Evolutionary conservation across 1,140 invertebrate species (phyloP).

Genomic region (Meloidogyne floridensis): DNA sequence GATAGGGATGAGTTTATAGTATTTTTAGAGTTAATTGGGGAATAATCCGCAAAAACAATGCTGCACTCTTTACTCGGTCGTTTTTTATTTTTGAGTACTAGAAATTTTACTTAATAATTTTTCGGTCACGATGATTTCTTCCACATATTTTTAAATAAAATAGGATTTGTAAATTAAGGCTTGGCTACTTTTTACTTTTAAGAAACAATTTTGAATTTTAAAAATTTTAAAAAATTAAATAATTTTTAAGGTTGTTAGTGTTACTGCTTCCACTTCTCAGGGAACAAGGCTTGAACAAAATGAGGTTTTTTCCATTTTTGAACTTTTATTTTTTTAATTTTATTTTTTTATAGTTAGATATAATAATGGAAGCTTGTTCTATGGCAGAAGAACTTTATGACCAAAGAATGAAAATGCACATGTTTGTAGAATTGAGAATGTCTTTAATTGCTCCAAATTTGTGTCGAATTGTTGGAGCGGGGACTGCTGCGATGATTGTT

Average conservation of each 20-base stretch:
- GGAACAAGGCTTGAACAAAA: slow-evolving; percentile 80
- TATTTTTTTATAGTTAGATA: slow-evolving; percentile 15
- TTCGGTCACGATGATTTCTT: too few relatives aligned
- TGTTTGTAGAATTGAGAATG: slow-evolving; percentile 98
- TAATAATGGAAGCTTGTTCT: slow-evolving; percentile 82
- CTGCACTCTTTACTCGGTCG: too few relatives aligned
- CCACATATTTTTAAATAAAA: too few relatives aligned
- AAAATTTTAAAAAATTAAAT: too few relatives aligned
- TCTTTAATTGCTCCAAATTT: slow-evolving; percentile 97
- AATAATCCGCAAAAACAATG: too few relatives aligned
- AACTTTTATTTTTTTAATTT: not conserved
- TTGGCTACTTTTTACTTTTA: too few relatives aligned
- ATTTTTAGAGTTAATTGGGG: too few relatives aligned
- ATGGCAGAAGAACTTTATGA: slow-evolving; percentile 91
- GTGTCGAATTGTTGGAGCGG: slow-evolving; percentile 78
- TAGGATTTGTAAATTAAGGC: too few relatives aligned
- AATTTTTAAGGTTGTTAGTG: slow-evolving; percentile 28
- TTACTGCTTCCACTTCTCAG: slow-evolving; percentile 94
- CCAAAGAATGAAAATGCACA: slow-evolving; percentile 86
- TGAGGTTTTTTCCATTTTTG: slow-evolving; percentile 72
- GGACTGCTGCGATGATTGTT: slow-evolving; percentile 70
- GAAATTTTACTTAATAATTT: too few relatives aligned
- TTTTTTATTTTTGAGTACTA: too few relatives aligned
- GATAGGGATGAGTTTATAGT: too few relatives aligned
- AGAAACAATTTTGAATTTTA: too few relatives aligned